Evolutionary conservation across 2,797 vertebrate species (phyloP).

Genomic region (Hirundo rustica): DNA sequence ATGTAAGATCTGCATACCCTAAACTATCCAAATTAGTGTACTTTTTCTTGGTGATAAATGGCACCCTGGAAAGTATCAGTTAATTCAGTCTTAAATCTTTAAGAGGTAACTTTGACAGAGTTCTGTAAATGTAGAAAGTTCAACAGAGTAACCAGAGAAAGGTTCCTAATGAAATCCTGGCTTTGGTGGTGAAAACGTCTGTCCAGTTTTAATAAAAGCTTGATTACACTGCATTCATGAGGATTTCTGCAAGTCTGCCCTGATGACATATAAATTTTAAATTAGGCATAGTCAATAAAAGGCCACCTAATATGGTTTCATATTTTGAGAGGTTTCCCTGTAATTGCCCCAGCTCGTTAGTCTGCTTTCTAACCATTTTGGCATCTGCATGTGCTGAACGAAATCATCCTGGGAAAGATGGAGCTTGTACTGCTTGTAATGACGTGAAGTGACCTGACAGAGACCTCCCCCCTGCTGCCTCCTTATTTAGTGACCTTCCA

Average conservation of each 20-base stretch:
- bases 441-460: neutral
- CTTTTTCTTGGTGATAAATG: constrained; percentile 32
- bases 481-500: neutral
- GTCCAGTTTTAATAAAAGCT: constrained; percentile 41
- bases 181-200: constrained; percentile 23
- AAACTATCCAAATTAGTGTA: neutral
- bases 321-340: neutral
- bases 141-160: constrained; percentile 51
- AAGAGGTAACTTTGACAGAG: constrained; percentile 30
- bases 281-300: constrained; percentile 26
- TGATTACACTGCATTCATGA: constrained; percentile 11
- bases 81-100: constrained; percentile 37
- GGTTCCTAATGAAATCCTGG: constrained; percentile 43
- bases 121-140: constrained; percentile 49
- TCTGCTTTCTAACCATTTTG: constrained; percentile 16
- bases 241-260: constrained; percentile 42
- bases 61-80: neutral
- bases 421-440: neutral
- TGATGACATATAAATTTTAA: constrained; percentile 51
- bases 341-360: neutral
- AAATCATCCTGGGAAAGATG: neutral
- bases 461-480: neutral
- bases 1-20: neutral
- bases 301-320: constrained; percentile 21
- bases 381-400: neutral